phyloP scores from a whole-genome alignment of 2,797 vertebrate species.

The Aselliscus stoliczkanus region DNA sequence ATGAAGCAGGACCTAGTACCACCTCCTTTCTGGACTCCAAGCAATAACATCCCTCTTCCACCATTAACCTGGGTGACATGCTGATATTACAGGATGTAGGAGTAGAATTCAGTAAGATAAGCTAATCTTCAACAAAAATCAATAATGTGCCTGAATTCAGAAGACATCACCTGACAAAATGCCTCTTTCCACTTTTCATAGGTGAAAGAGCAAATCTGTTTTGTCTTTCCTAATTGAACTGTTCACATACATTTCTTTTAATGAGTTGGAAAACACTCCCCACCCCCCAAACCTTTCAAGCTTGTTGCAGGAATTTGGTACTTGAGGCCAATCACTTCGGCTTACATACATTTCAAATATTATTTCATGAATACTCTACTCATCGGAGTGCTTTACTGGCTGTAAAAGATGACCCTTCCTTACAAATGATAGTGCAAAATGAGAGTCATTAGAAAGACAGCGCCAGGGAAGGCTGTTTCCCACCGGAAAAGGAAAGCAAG shows the following conservation, averaged over 20 bases:
- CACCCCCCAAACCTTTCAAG: background rate
- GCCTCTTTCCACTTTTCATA: background rate
- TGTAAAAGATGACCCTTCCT: background rate
- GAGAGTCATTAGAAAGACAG: background rate
- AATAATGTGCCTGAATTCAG: background rate
- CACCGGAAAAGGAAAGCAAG: background rate
- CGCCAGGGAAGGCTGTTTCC: background rate
- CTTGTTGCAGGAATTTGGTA: background rate
- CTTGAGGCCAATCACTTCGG: background rate
- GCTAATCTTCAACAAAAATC: background rate
- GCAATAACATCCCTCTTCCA: background rate
- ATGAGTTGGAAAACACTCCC: background rate
- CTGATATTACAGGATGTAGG: background rate
- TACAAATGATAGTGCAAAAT: background rate
- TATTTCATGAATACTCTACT: background rate
- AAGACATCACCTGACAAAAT: background rate
- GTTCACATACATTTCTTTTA: background rate
- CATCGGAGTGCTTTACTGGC: background rate
- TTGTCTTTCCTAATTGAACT: background rate
- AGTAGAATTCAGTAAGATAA: background rate
- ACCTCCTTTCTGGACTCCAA: background rate
- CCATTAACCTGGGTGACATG: background rate
- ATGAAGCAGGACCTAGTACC: fast-evolving
- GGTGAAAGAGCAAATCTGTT: background rate
- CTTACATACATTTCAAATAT: background rate